A percentile compares a stretch with the other conserved stretches of the same genome.
Evolutionary conservation across 2,888 invertebrate genomes (phyloP).

Genomic region (Euzophera pinguis): DNA sequence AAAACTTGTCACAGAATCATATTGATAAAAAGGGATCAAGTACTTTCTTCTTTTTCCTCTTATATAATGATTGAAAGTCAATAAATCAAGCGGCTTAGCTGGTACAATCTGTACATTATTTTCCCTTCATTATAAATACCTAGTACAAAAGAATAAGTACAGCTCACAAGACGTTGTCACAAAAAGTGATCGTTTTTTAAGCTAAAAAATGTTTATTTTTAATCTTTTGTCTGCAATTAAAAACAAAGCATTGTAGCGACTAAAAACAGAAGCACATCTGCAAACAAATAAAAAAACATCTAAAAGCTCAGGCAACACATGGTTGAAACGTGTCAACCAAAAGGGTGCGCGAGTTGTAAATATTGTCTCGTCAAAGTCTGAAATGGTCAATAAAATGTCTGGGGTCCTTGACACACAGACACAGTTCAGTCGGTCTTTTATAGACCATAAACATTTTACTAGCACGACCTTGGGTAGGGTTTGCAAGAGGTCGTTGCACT

Average conservation of each 20-base stretch:
- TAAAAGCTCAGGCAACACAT: neutral
- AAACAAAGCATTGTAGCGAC: neutral
- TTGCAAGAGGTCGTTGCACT: slow-evolving; percentile 77
- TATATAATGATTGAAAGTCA: no score
- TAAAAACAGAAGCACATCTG: slow-evolving; percentile 7
- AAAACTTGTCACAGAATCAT: no score
- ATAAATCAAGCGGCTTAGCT: no score
- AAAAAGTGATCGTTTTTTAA: neutral
- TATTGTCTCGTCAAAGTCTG: slow-evolving; percentile 46
- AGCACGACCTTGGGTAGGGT: slow-evolving; percentile 76
- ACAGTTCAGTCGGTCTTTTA: slow-evolving; percentile 74
- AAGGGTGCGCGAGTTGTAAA: slow-evolving; percentile 49
- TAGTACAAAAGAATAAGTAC: no score
- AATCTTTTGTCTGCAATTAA: neutral
- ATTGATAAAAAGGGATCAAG: no score
- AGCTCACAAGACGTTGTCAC: no score
- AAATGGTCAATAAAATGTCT: slow-evolving; percentile 71
- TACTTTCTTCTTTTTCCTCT: no score
- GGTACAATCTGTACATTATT: no score
- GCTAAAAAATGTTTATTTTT: neutral
- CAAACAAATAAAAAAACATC: slow-evolving; percentile 1
- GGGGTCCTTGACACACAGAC: slow-evolving; percentile 77
- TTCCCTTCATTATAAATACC: no score
- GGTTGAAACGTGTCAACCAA: slow-evolving; percentile 18
- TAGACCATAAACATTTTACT: slow-evolving; percentile 80